Base-by-base conservation (phyloP, 2,113 vertebrate genomes). In the Microtus ochrogaster region DNA sequence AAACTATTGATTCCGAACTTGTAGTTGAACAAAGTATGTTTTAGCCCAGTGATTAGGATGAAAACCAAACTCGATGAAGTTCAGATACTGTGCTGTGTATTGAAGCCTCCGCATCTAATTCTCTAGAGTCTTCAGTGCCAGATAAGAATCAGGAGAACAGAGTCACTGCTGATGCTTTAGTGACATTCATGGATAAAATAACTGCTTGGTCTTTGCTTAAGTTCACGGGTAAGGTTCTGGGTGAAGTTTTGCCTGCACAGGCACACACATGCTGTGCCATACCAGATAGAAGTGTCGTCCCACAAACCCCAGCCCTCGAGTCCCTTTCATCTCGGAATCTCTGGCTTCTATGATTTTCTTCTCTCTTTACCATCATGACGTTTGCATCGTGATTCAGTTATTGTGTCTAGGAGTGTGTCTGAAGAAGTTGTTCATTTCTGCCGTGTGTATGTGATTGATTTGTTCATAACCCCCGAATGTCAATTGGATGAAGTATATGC, bases 371-470 rank as follows among this genome's bases (percentile, higher is more conserved):
- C 0, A 94, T 97, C 97, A 58, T 94, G 28, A 78, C 44, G 90
- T 91, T 78, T 85, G 93, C 85, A 52, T 97, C 92, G 92, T 94
- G 97, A 86, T 97, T 89, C 2, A 96, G 89, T 96, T 98, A 90
- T 97, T 96, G 97, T 97, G 91, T 98, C 52, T 96, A 93, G 95
- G 33, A 70, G 98, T n/a, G 91, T 90, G 63, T 94, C 92, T 77
- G 74, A 94, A 79, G 70, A 91, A 96, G 87, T 52, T 96, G 89
- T 98, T 98, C 91, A 89, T 92, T 96, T 98, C 95, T 96, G 89
- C 86, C 7, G 0, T 85, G 90, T 92, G 49, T 92, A 24, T 68
- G 83, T 91, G 92, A 92, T 85, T 81, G 84, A 93, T 98, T 95
- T 96, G 95, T 96, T 95, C 91, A 91, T 96, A 55, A 76, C 22